A percentile compares a stretch with the other conserved stretches of the same genome.
phyloP scores from a whole-genome alignment of 2,888 invertebrate genomes.

The Neoaliturus tenellus region DNA sequence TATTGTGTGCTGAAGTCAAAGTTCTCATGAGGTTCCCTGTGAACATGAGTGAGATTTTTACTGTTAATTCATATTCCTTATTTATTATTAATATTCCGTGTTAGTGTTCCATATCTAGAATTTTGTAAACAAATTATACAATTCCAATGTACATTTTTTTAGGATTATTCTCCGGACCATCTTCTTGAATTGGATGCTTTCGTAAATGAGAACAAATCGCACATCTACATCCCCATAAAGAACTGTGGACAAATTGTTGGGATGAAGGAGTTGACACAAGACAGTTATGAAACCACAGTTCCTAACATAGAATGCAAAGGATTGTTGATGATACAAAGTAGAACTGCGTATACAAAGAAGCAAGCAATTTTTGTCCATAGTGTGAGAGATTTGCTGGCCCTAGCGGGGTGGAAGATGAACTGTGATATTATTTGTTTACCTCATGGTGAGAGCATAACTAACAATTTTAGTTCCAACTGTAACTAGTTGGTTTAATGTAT shows the following conservation, averaged over 20 bases:
- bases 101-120: too few relatives aligned
- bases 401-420: conserved; percentile 73
- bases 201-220: conserved; percentile 1
- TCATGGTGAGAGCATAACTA: conserved; percentile 72
- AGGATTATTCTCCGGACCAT: neutral
- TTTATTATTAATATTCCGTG: too few relatives aligned
- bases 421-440: conserved; percentile 83
- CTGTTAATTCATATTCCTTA: too few relatives aligned
- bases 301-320: conserved; percentile 71
- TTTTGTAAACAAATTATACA: too few relatives aligned
- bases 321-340: conserved; percentile 66
- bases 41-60: too few relatives aligned
- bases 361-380: conserved; percentile 77
- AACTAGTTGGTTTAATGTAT: too few relatives aligned
- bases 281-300: conserved; percentile 68
- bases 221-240: conserved; percentile 59
- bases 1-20: too few relatives aligned
- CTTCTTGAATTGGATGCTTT: neutral
- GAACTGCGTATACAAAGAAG: conserved; percentile 59
- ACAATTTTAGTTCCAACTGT: too few relatives aligned
- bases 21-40: too few relatives aligned
- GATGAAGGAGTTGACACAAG: conserved; percentile 74
- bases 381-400: conserved; percentile 76
- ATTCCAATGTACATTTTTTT: too few relatives aligned
- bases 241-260: conserved; percentile 78